Percentiles rank a stretch among this genome's conserved stretches.
Conservation (phyloP, 2,113 vertebrate species). For the Pelecanoides urinatrix region DNA sequence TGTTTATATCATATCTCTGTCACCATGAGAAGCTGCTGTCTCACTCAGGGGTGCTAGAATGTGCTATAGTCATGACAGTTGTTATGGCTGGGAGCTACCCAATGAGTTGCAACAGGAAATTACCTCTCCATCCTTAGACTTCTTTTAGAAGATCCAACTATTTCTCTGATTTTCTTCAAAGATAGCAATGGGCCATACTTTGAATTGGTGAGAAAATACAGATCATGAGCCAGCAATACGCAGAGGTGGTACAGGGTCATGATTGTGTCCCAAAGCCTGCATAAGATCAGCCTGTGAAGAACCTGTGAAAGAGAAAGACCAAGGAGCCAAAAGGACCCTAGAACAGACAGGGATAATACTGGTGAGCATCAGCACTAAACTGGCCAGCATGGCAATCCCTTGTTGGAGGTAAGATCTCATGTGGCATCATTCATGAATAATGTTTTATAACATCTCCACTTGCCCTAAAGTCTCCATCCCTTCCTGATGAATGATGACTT, state of each 20-base stretch:
- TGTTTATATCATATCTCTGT: background rate
- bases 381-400: background rate
- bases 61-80: background rate
- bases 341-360: background rate
- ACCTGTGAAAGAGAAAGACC: background rate
- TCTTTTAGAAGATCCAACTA: background rate
- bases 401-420: background rate
- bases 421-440: background rate
- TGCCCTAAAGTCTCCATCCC: background rate
- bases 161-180: background rate
- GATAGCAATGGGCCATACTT: background rate
- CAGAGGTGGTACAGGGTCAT: background rate
- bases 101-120: background rate
- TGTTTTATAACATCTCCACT: background rate
- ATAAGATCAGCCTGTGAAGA: background rate
- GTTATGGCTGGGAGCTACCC: background rate
- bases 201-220: background rate
- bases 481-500: background rate
- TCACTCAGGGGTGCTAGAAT: background rate
- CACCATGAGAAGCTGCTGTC: background rate
- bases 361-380: background rate
- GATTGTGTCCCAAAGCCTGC: background rate
- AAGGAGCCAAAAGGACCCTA: background rate
- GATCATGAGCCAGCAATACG: background rate
- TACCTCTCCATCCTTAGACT: background rate